Conservation (phyloP, 2,888 invertebrate species). For the Trisateles emortualis region DNA sequence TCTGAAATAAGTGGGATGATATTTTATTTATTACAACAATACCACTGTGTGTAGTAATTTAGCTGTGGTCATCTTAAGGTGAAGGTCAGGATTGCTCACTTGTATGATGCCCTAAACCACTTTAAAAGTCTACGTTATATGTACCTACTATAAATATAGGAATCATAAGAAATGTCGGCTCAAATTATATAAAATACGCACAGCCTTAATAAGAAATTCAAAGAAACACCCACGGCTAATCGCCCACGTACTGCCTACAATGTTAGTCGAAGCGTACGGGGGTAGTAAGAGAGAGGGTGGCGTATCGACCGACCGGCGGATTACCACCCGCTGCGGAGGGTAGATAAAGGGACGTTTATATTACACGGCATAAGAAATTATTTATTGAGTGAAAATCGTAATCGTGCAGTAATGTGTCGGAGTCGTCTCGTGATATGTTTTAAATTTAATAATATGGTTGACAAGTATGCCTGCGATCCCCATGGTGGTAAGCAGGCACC, state of each 20-base stretch:
- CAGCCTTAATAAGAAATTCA: slow-evolving; percentile 25
- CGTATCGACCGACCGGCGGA: slow-evolving; percentile 52
- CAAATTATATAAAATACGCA: slow-evolving; percentile 6
- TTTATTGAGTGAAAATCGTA: not conserved
- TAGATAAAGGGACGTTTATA: slow-evolving; percentile 30
- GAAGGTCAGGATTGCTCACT: too few relatives aligned
- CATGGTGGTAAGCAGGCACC: too few relatives aligned
- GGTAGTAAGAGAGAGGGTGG: slow-evolving; percentile 37
- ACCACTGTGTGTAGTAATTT: too few relatives aligned
- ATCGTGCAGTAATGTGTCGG: slow-evolving; percentile 4
- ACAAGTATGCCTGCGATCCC: too few relatives aligned
- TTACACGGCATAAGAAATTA: slow-evolving; percentile 14
- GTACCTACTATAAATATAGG: too few relatives aligned
- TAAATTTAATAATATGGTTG: too few relatives aligned
- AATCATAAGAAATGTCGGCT: too few relatives aligned
- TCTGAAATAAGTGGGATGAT: too few relatives aligned
- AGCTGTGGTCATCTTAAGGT: too few relatives aligned
- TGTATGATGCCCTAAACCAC: too few relatives aligned
- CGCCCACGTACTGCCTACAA: slow-evolving; percentile 35
- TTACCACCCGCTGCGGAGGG: slow-evolving; percentile 42
- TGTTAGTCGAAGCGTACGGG: slow-evolving; percentile 34
- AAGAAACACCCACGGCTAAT: slow-evolving; percentile 46
- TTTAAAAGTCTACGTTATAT: too few relatives aligned
- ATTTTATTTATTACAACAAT: too few relatives aligned
- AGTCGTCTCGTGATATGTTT: not conserved